These are phyloP conservation scores for Tenthredo amoena DNA, from an alignment of 2,888 invertebrate species.

Conservation along the genomic window DNA sequence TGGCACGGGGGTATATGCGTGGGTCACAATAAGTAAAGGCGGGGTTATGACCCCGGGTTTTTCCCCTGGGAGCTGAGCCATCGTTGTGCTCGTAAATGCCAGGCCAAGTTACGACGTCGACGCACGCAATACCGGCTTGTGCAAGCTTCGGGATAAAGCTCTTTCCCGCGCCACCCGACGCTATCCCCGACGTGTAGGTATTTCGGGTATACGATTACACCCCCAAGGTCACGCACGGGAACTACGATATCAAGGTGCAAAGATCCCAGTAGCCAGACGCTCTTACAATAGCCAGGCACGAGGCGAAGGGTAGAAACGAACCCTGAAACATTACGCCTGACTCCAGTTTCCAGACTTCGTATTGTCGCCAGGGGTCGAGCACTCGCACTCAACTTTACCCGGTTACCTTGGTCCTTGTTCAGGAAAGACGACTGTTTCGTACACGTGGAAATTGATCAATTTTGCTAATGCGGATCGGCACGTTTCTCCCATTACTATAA, in stretches of 20 bases:
- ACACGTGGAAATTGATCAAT: background rate
- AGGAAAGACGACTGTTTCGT: background rate
- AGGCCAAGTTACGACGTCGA: constrained; percentile 60
- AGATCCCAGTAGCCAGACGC: background rate
- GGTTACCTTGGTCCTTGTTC: background rate
- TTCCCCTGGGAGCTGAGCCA: constrained; percentile 56
- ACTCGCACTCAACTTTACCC: background rate
- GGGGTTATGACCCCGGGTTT: constrained; percentile 56
- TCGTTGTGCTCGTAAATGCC: constrained; percentile 61
- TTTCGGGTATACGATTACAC: constrained; percentile 9
- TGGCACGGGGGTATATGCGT: constrained; percentile 23
- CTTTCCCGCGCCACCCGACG: background rate
- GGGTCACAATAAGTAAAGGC: constrained; percentile 55
- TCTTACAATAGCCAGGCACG: background rate
- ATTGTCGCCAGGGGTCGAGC: background rate
- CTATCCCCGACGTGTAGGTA: background rate
- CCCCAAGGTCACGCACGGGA: constrained; percentile 6
- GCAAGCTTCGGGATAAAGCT: constrained; percentile 42
- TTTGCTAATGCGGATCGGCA: background rate
- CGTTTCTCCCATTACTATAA: background rate
- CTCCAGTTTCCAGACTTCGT: background rate
- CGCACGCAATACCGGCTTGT: constrained; percentile 33
- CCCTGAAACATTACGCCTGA: background rate
- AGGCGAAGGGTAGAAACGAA: constrained; percentile 12
- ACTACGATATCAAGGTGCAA: constrained; percentile 3